Base-by-base conservation (phyloP, 2,113 vertebrate genomes). In the Dasyornis broadbenti region DNA sequence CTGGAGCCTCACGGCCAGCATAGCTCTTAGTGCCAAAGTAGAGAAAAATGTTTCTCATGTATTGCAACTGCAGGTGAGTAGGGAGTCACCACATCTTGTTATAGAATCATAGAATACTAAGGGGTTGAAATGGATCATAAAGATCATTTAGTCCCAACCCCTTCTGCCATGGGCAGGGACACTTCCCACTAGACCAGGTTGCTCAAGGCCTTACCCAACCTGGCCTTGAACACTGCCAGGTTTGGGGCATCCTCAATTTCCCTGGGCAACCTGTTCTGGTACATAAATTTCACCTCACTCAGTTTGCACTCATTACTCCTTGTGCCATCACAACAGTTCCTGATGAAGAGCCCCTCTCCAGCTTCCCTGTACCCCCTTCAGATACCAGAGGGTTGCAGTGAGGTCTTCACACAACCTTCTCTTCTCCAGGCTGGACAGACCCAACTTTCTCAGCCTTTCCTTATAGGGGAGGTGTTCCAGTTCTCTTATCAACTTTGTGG, bases 161-260 rank as follows among this genome's bases (percentile, higher is more conserved):
- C 26, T 60, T 20, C 40, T 42, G n/a, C 0, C 0, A n/a, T n/a
- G 19, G 27, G 6, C 28, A 52, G 52, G 15, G 22, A 33, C 35
- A n/a, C 5, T 3, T 59, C 28, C 53, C 39, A 18, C 2, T 21
- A 39, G 45, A 82, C 3, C 13, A 45, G 23, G 33, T 5, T 66
- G 44, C 44, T 66, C 28, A 39, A 66, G 33, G 23, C 37, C 33
- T 45, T 28, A 37, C 61, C 23, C 44, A 28, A 1, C 15, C 6
- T 37, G 2, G 4, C 18, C 15, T 68, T 68, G 17, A 68, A 31
- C 53, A 60, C 16, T 77, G 44, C 17, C 14, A 17, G 37, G 9
- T 37, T 2, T 52, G 21, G 63, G 22, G 9, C 17, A 68, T 60
- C 45, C 53, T 22, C 21, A 77, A 0, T 6, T 27, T 60, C 27